Percentiles rank a stretch among this genome's conserved stretches.
phyloP scores from a whole-genome alignment of 1,140 invertebrate species.

The Andrena cerasifolii region DNA sequence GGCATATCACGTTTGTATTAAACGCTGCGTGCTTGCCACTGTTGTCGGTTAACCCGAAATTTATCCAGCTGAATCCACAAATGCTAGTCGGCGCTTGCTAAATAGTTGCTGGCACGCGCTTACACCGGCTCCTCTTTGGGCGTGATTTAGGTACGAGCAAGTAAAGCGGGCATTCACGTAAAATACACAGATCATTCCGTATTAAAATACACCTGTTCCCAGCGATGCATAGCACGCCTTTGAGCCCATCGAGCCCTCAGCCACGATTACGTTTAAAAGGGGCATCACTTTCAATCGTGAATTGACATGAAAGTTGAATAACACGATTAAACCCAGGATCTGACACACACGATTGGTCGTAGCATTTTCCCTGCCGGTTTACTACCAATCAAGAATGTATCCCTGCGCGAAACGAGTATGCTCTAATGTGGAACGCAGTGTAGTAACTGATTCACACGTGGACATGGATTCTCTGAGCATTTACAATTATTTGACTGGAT shows the following conservation, averaged over 20 bases:
- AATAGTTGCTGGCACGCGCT: conserved; percentile 2
- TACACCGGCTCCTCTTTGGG: conserved; percentile 6
- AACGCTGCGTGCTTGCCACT: background rate
- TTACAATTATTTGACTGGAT: too few species aligned
- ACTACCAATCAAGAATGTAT: too few species aligned
- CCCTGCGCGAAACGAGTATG: too few species aligned
- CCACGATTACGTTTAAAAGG: too few species aligned
- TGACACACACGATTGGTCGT: too few species aligned
- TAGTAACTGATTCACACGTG: too few species aligned
- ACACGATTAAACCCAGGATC: too few species aligned
- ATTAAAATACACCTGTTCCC: conserved; percentile 9
- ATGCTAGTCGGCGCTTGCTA: conserved; percentile 11
- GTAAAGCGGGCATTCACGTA: background rate
- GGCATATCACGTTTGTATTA: conserved; percentile 3
- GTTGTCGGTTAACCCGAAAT: conserved; percentile 41
- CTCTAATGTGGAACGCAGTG: too few species aligned
- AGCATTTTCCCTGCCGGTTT: too few species aligned
- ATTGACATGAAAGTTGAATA: too few species aligned
- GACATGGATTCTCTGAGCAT: too few species aligned
- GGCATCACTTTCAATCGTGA: too few species aligned
- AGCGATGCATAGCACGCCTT: background rate
- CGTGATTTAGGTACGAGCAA: background rate
- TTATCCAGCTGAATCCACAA: conserved; percentile 44
- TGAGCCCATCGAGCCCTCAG: background rate
- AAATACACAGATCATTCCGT: conserved; percentile 2